Conservation (phyloP, 2,797 vertebrate species). For the Danionella dracula region DNA sequence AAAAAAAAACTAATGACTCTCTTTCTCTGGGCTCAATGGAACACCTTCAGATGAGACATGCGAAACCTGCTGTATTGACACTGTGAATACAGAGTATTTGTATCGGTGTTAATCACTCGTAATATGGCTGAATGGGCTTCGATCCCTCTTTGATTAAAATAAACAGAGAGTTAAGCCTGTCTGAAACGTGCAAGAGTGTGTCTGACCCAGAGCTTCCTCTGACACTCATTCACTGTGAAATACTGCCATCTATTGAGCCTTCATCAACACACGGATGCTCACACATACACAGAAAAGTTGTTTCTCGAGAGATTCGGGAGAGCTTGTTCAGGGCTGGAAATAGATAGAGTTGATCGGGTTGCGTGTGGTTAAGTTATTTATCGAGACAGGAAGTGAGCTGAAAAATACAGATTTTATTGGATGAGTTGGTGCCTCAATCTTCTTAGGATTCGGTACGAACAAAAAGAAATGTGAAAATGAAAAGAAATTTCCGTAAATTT, state of each 20-base stretch:
- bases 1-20: not conserved
- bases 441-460: too few relatives aligned
- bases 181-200: constrained; percentile 46
- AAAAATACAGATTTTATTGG: too few relatives aligned
- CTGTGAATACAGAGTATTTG: constrained; percentile 24
- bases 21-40: not conserved
- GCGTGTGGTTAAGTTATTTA: too few relatives aligned
- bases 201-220: constrained; percentile 42
- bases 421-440: too few relatives aligned
- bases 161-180: constrained; percentile 53
- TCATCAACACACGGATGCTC: constrained; percentile 20
- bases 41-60: constrained; percentile 17
- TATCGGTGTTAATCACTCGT: constrained; percentile 44
- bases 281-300: not conserved
- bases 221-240: constrained; percentile 80
- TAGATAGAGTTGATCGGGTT: too few relatives aligned
- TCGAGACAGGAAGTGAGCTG: too few relatives aligned
- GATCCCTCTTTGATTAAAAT: constrained; percentile 55
- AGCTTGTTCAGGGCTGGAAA: too few relatives aligned
- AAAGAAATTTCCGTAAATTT: too few relatives aligned
- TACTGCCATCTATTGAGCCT: constrained; percentile 90
- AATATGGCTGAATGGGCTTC: constrained; percentile 48
- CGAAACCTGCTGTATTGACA: constrained; percentile 14
- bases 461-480: too few relatives aligned
- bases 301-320: too few relatives aligned